These are phyloP conservation scores for Apodemus agrarius DNA, from an alignment of 2,797 vertebrate species.

Conservation along the genomic window DNA sequence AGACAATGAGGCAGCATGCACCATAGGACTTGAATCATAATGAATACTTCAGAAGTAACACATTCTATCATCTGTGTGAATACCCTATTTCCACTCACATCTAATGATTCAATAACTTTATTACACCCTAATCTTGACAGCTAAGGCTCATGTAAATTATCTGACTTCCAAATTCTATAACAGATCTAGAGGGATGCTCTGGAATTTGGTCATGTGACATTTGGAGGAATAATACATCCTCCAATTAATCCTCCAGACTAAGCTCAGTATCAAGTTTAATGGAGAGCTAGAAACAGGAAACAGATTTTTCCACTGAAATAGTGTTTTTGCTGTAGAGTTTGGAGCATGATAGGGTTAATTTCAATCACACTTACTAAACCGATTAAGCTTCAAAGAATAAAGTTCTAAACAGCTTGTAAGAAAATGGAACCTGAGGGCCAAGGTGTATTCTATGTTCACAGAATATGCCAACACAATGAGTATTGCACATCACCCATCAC, in stretches of 20 bases:
- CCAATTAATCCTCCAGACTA: neutral
- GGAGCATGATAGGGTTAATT: neutral
- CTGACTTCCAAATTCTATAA: neutral
- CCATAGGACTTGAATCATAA: neutral
- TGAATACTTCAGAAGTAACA: neutral
- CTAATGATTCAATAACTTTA: neutral
- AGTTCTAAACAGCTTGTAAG: slow-evolving; percentile 18
- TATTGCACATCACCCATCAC: neutral
- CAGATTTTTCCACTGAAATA: neutral
- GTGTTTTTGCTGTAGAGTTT: neutral
- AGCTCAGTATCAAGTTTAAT: neutral
- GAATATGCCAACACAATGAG: neutral
- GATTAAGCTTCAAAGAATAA: neutral
- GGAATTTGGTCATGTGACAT: neutral
- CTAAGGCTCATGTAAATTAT: neutral
- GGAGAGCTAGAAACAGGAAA: neutral
- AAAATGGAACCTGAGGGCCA: neutral
- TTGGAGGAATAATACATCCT: neutral
- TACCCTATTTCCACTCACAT: neutral
- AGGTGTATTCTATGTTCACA: neutral
- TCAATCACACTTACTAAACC: neutral
- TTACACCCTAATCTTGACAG: neutral
- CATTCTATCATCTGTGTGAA: neutral
- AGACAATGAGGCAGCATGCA: neutral
- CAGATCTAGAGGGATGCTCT: neutral